These are phyloP conservation scores for Helicorthomorpha holstii DNA, from an alignment of 1,140 invertebrate species.

Conservation along the genomic window DNA sequence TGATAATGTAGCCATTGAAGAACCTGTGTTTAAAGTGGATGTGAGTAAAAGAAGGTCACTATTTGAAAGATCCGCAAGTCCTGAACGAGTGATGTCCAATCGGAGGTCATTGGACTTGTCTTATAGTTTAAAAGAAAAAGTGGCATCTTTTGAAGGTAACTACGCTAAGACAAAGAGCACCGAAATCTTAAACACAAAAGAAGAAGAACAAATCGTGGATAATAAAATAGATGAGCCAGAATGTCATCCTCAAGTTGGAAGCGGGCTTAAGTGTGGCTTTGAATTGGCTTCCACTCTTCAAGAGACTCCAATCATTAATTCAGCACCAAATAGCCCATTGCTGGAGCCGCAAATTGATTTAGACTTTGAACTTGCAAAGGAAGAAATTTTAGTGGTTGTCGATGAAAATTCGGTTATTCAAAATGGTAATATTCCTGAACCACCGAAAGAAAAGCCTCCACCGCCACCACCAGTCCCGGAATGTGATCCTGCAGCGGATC, in stretches of 20 bases:
- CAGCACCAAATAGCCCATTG: background rate
- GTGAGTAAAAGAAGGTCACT: slow-evolving; percentile 62
- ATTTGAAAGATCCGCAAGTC: slow-evolving; percentile 32
- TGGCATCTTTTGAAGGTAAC: slow-evolving; percentile 14
- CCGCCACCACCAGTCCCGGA: slow-evolving; percentile 8
- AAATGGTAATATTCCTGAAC: slow-evolving; percentile 6
- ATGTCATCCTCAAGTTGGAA: background rate
- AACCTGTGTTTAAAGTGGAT: slow-evolving; percentile 61
- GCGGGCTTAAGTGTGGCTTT: background rate
- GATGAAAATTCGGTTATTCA: too few species aligned
- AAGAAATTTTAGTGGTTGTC: too few species aligned
- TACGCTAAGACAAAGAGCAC: background rate
- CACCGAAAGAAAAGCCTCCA: slow-evolving; percentile 17
- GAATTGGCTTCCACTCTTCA: background rate
- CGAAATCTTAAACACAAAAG: background rate
- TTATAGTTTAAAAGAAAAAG: slow-evolving; percentile 12
- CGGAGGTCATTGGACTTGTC: slow-evolving; percentile 2
- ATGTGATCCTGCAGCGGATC: background rate
- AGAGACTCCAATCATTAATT: slow-evolving; percentile 3
- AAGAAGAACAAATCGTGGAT: background rate
- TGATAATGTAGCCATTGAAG: too few species aligned
- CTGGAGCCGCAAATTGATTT: too few species aligned
- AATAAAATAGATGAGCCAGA: background rate
- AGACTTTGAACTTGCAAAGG: too few species aligned
- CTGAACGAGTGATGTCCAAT: slow-evolving; percentile 5